Conservation (phyloP, 92 coral and sea anemone genomes). For the Nematostella vectensis region DNA sequence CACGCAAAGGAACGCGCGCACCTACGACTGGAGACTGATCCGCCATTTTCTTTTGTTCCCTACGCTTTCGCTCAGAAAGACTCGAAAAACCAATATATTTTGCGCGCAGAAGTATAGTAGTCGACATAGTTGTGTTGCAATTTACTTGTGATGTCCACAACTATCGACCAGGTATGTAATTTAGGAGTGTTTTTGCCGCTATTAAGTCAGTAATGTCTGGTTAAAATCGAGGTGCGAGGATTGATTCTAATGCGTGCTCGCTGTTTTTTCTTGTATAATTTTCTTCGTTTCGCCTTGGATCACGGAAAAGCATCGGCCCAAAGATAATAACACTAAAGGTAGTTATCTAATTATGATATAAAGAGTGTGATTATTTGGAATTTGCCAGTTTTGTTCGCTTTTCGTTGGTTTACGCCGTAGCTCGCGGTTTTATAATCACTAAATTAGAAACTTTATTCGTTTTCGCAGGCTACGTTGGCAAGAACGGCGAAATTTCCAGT, state of each 20-base stretch:
- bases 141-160: constrained; percentile 72
- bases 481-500: constrained; percentile 78
- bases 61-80: constrained; percentile 16
- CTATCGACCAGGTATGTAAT: constrained; percentile 76
- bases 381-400: too few relatives aligned
- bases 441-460: constrained; percentile 1
- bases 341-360: too few relatives aligned
- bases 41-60: constrained; percentile 93
- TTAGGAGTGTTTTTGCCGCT: constrained; percentile 1
- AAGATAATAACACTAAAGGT: constrained; percentile 91
- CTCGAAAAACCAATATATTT: constrained; percentile 7
- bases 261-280: constrained; percentile 18
- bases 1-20: constrained; percentile 97
- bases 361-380: too few relatives aligned
- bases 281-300: constrained; percentile 26
- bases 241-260: constrained; percentile 42
- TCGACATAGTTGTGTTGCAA: constrained; percentile 6
- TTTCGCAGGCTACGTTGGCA: constrained; percentile 65
- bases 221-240: constrained; percentile 12
- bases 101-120: constrained; percentile 10
- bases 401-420: too few relatives aligned
- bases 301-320: constrained; percentile 62
- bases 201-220: constrained; percentile 15
- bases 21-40: constrained; percentile 59
- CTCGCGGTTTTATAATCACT: neutral